Evolutionary conservation across 2,888 invertebrate genomes (phyloP).

Genomic region (Cryptocheilus praepositus): DNA sequence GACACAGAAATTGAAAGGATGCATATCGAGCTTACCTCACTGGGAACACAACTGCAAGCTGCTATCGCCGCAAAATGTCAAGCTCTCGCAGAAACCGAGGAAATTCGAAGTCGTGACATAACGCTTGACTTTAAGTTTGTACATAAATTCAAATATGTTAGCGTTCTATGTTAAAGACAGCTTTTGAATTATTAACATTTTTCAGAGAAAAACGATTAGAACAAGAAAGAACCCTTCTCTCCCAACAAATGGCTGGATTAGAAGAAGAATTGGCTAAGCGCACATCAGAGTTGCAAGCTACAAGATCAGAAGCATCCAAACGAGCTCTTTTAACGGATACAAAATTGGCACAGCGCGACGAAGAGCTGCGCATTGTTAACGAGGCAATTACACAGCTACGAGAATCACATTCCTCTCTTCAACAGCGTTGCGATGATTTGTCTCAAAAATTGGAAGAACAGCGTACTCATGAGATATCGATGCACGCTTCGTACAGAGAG

Average conservation of each 20-base stretch:
- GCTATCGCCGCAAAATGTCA: conserved; percentile 90
- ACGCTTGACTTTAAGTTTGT: conserved; percentile 83
- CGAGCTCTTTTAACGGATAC: conserved; percentile 83
- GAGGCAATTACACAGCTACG: conserved; percentile 82
- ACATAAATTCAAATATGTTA: conserved; percentile 5
- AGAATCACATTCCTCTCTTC: conserved; percentile 83
- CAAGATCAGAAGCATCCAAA: conserved; percentile 84
- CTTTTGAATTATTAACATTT: conserved; percentile 20
- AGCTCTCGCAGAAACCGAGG: conserved; percentile 86
- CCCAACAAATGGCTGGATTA: conserved; percentile 86
- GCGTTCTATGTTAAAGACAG: not conserved
- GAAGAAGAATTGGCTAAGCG: conserved; percentile 87
- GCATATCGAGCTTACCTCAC: conserved; percentile 81
- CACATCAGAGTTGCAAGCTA: conserved; percentile 85
- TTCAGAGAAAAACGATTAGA: conserved; percentile 86
- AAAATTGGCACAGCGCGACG: conserved; percentile 85
- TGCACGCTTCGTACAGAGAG: conserved; percentile 81
- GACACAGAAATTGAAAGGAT: conserved; percentile 85
- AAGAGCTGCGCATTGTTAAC: conserved; percentile 85
- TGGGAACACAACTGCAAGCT: conserved; percentile 84
- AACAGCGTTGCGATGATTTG: conserved; percentile 85
- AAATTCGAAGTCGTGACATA: conserved; percentile 87
- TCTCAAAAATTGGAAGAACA: conserved; percentile 78
- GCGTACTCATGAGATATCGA: conserved; percentile 67
- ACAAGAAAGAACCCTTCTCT: conserved; percentile 85